phyloP scores from a whole-genome alignment of 2,797 vertebrate species.

The Crocidura indochinensis region DNA sequence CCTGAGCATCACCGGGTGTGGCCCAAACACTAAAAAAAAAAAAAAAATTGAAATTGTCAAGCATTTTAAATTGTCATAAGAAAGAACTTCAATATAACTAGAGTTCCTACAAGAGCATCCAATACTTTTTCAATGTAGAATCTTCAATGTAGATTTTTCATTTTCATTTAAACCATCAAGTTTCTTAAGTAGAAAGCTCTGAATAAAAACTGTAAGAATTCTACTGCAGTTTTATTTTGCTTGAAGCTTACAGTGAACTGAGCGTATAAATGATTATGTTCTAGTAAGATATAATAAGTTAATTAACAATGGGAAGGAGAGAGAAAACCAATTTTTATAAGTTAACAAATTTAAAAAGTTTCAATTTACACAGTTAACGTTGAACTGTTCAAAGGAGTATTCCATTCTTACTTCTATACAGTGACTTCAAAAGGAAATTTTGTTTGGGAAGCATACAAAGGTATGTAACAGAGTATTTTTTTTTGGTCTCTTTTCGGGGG shows the following conservation, averaged over 20 bases:
- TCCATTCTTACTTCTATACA: neutral
- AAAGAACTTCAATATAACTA: constrained; percentile 6
- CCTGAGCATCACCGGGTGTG: no score
- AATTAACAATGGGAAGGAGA: constrained; percentile 5
- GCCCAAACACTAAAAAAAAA: no score
- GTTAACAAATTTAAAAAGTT: constrained; percentile 17
- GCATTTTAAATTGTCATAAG: constrained; percentile 34
- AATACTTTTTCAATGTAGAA: neutral
- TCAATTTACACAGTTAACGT: neutral
- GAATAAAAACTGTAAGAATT: neutral
- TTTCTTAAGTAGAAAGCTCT: constrained; percentile 25
- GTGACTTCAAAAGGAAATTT: constrained; percentile 58
- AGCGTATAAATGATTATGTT: neutral
- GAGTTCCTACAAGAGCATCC: neutral
- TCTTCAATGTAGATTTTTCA: neutral
- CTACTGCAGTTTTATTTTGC: neutral
- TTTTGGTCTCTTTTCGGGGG: no score
- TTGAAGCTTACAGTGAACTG: neutral
- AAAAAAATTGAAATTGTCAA: no score
- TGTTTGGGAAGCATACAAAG: constrained; percentile 53
- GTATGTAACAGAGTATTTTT: neutral
- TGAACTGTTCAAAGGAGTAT: constrained; percentile 9
- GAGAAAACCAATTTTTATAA: constrained; percentile 16
- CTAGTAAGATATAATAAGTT: neutral
- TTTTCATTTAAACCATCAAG: constrained; percentile 16